Evolutionary conservation across 2,113 vertebrate genomes (phyloP).

Genomic region (Diadophis punctatus): DNA sequence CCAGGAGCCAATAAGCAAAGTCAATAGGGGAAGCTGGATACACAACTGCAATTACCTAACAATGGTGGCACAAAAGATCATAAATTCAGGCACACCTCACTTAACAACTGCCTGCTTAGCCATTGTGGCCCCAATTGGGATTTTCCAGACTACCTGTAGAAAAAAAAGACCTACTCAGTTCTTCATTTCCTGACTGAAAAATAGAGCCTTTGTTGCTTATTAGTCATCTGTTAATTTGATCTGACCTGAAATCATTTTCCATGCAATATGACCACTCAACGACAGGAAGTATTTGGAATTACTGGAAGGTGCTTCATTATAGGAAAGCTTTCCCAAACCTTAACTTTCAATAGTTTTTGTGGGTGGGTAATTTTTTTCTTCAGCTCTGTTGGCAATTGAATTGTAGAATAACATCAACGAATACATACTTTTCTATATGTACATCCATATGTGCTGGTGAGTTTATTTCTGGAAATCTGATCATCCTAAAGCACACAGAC

Average conservation of each 20-base stretch:
- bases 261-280: not conserved
- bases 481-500: not conserved
- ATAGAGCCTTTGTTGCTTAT: not conserved
- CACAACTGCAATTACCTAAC: no score
- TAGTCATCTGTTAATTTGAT: not conserved
- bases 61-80: not conserved
- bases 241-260: not conserved
- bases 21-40: no score
- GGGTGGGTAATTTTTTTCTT: not conserved
- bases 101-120: not conserved
- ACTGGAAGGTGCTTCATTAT: not conserved
- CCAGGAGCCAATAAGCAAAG: no score
- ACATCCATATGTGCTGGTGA: not conserved
- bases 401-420: not conserved
- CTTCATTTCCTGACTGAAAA: not conserved
- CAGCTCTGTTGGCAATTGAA: not conserved
- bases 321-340: not conserved
- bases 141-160: not conserved
- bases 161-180: not conserved
- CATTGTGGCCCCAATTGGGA: no score
- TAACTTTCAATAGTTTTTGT: not conserved
- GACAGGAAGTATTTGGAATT: not conserved
- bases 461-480: not conserved
- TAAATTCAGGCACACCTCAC: not conserved
- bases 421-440: not conserved